These are phyloP conservation scores for Heterocephalus glaber DNA, from an alignment of 2,113 vertebrate species.

Conservation along the genomic window DNA sequence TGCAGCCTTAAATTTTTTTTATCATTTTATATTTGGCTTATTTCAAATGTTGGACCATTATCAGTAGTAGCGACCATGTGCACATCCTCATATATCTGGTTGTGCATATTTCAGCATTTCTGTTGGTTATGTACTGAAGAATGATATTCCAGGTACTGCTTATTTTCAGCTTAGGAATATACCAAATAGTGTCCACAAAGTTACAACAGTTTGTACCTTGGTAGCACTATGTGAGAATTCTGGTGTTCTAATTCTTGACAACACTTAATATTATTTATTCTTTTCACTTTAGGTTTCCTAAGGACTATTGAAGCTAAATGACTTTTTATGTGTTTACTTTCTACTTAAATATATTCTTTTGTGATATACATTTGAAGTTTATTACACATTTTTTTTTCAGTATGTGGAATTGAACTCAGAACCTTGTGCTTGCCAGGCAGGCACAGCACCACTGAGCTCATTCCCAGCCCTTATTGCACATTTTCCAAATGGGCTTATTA, in stretches of 20 bases:
- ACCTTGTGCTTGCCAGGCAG: too few relatives aligned
- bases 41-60: background rate
- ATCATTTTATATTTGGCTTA: background rate
- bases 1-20: background rate
- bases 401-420: too few relatives aligned
- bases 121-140: background rate
- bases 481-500: background rate
- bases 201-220: background rate
- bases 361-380: background rate
- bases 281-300: conserved; percentile 21
- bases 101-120: conserved; percentile 12
- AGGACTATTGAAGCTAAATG: background rate
- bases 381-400: background rate
- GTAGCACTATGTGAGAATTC: background rate
- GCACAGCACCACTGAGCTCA: too few relatives aligned
- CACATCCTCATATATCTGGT: background rate
- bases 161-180: background rate
- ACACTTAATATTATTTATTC: background rate
- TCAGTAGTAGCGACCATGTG: background rate
- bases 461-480: too few relatives aligned
- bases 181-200: background rate
- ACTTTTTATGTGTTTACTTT: background rate
- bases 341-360: background rate
- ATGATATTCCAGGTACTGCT: background rate
- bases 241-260: background rate